Evolutionary conservation across 2,888 invertebrate species (phyloP), one percentile per base, ranked within the genome.

Genomic region (Microdon myrmicae): DNA sequence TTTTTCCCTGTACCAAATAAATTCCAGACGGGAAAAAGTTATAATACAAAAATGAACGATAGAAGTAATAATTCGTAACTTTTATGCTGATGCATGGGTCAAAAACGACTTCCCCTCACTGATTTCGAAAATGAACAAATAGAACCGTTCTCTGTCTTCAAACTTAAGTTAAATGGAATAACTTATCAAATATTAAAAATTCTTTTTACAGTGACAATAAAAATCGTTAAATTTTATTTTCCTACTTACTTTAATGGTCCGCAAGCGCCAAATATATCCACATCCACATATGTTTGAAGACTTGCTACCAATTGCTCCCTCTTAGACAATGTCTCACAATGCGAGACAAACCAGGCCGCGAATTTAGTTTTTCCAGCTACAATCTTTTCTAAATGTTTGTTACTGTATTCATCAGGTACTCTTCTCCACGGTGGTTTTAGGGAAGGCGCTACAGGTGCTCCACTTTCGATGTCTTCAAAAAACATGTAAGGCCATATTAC

Each of bases 201-300:
- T n/a, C n/a, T n/a, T n/a, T n/a, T n/a, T n/a, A n/a, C n/a, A n/a
- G n/a, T n/a, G n/a, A n/a, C n/a, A n/a, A n/a, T n/a, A n/a, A n/a
- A n/a, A n/a, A n/a, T n/a, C n/a, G n/a, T n/a, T n/a, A n/a, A n/a
- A n/a, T n/a, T n/a, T n/a, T n/a, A n/a, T n/a, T n/a, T n/a, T n/a
- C n/a, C n/a, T 31, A 68, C 67, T 70, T 47, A 82, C 69, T 69
- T 74, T 2, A 75, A 68, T 0, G 70, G 67, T 1, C 87, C 87
- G 72, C 89, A 89, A 1, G 70, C 71, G n/a, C 88, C 88, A 70
- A 81, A 87, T 12, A 87, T 80, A 71, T 87, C 87, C 8, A 88
- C 82, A 2, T 78, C 68, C 9, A 89, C 82, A 71, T 83, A 77
- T 55, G 82, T 81, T 34, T 81, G 77, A 29, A 90, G 73, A 56